These are phyloP conservation scores for Premnoplex brunnescens DNA, from an alignment of 2,797 vertebrate species.

Conservation along the genomic window DNA sequence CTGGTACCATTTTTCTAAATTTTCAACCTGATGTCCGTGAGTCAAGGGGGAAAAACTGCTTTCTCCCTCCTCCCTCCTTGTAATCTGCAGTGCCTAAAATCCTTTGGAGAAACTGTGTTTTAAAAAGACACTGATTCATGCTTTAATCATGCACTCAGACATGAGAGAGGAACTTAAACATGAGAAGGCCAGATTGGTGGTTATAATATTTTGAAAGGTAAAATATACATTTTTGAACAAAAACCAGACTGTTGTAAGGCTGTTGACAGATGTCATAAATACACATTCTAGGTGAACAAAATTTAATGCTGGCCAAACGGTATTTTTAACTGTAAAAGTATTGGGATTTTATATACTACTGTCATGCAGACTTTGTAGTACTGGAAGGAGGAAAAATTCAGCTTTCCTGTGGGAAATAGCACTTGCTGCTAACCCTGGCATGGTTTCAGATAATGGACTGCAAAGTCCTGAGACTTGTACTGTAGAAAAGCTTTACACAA, in stretches of 20 bases:
- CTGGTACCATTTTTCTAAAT: background rate
- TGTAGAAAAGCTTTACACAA: slow-evolving; percentile 10
- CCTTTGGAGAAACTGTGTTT: background rate
- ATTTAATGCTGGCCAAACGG: background rate
- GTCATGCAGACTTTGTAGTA: background rate
- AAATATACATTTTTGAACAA: background rate
- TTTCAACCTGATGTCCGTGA: background rate
- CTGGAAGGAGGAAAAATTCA: background rate
- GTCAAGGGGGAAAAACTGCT: background rate
- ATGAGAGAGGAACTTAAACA: background rate
- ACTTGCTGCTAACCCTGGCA: slow-evolving; percentile 30
- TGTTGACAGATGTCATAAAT: slow-evolving; percentile 19
- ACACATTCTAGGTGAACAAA: background rate
- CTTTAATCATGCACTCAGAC: background rate
- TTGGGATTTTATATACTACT: background rate
- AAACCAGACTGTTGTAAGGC: background rate
- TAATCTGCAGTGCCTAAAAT: background rate
- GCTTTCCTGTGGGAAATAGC: slow-evolving; percentile 24
- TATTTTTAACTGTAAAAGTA: background rate
- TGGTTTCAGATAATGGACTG: background rate
- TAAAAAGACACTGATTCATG: background rate
- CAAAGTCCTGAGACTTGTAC: background rate
- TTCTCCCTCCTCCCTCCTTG: background rate
- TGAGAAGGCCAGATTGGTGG: background rate
- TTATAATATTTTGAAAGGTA: background rate